Evolutionary conservation across 1,140 invertebrate genomes (phyloP).

Genomic region (Pomacea maculata): DNA sequence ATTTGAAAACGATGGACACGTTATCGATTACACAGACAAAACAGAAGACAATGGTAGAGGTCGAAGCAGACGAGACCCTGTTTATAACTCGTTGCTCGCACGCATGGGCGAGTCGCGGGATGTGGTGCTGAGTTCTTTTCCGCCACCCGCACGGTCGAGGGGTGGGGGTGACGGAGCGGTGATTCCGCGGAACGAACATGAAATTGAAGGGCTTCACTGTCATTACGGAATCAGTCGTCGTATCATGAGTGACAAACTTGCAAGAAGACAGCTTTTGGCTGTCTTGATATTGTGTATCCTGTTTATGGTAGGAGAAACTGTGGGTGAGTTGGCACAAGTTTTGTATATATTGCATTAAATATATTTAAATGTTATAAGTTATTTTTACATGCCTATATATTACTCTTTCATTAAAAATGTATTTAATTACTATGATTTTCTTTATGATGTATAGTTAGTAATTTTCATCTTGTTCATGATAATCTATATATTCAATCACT

Average conservation of each 20-base stretch:
- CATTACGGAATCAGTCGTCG: slow-evolving; percentile 23
- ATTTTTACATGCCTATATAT: neutral
- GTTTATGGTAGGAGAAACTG: slow-evolving; percentile 92
- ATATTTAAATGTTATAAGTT: neutral
- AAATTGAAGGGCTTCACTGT: slow-evolving; percentile 37
- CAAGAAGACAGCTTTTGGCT: slow-evolving; percentile 84
- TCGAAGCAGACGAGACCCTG: too few species aligned
- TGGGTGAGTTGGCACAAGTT: slow-evolving; percentile 71
- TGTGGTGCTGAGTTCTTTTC: slow-evolving; percentile 17
- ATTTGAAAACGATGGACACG: neutral
- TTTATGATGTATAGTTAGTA: too few species aligned
- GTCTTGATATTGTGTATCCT: slow-evolving; percentile 87
- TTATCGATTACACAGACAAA: slow-evolving; percentile 6
- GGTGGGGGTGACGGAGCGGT: neutral
- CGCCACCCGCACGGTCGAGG: neutral
- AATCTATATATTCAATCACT: too few species aligned
- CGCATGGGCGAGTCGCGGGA: neutral
- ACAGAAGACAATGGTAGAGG: neutral
- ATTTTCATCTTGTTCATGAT: too few species aligned
- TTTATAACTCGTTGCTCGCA: neutral
- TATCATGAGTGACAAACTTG: slow-evolving; percentile 59
- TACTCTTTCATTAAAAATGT: neutral
- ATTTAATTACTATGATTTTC: neutral
- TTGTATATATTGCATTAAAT: neutral
- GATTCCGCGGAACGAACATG: neutral